Conservation (phyloP, 2,797 vertebrate genomes). For the Ctenopoma multispine region DNA sequence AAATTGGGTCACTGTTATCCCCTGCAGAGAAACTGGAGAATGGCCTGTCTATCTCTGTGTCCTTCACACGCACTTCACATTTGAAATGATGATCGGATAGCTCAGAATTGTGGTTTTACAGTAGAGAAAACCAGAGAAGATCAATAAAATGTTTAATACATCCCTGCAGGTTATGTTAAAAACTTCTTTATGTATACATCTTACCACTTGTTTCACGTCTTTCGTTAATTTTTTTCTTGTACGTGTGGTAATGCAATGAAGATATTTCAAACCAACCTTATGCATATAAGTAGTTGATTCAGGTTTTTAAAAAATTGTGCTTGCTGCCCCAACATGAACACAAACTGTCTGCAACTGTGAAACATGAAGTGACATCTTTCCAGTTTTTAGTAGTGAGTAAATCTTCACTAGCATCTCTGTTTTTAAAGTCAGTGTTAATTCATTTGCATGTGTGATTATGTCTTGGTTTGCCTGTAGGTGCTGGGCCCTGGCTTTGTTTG, state of each 20-base stretch:
- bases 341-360: conserved; percentile 21
- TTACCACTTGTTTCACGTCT: conserved; percentile 4
- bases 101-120: neutral
- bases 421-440: neutral
- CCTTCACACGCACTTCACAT: conserved; percentile 4
- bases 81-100: conserved; percentile 4
- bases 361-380: conserved; percentile 19
- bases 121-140: neutral
- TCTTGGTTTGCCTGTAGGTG: conserved; percentile 82
- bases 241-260: conserved; percentile 11
- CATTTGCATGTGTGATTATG: conserved; percentile 27
- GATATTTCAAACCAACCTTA: conserved; percentile 3
- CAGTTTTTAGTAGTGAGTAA: conserved; percentile 1
- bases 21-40: conserved; percentile 20
- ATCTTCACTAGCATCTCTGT: neutral
- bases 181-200: neutral
- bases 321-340: neutral
- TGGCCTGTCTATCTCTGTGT: neutral
- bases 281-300: conserved; percentile 14
- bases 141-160: neutral
- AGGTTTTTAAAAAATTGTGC: conserved; percentile 7
- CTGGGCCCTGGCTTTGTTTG: conserved; percentile 94
- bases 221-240: conserved; percentile 7
- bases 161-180: neutral
- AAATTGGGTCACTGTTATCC: conserved; percentile 40